Evolutionary conservation across 2,113 vertebrate genomes (phyloP).

Genomic region (Melierax canorus): DNA sequence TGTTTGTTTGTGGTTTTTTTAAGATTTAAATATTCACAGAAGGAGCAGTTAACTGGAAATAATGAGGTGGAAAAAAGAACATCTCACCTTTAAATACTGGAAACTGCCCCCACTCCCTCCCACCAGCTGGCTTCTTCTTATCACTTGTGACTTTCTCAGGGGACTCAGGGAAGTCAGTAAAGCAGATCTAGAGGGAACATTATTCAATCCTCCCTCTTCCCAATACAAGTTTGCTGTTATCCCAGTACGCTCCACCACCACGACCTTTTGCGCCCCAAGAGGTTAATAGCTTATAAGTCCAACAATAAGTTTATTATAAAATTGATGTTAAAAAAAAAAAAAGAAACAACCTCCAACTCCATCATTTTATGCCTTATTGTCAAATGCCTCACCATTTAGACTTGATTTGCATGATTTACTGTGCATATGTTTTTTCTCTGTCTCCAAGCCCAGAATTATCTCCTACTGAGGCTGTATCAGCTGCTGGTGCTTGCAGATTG

Average conservation of each 20-base stretch:
- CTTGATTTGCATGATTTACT: conserved; percentile 48
- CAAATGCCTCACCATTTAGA: neutral
- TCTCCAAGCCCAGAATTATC: conserved; percentile 52
- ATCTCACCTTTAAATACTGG: neutral
- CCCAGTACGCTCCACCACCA: neutral
- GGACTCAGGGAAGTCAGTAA: neutral
- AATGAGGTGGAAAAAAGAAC: neutral
- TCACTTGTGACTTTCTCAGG: neutral
- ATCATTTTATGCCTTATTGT: conserved; percentile 13
- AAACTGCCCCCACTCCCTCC: neutral
- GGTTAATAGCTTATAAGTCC: neutral
- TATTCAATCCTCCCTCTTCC: neutral
- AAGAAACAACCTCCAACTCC: neutral
- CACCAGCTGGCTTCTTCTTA: neutral
- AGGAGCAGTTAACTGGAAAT: neutral
- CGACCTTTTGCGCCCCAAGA: neutral
- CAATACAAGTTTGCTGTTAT: neutral
- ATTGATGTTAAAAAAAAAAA: neutral
- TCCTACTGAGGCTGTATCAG: conserved; percentile 36
- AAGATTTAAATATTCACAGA: neutral
- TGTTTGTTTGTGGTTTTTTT: accelerated
- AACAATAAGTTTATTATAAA: neutral
- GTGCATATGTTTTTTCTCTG: neutral
- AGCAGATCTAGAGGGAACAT: neutral
- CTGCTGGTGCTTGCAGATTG: conserved; percentile 36